These are phyloP conservation scores for Equus quagga DNA, from an alignment of 2,113 vertebrate species.

Conservation along the genomic window DNA sequence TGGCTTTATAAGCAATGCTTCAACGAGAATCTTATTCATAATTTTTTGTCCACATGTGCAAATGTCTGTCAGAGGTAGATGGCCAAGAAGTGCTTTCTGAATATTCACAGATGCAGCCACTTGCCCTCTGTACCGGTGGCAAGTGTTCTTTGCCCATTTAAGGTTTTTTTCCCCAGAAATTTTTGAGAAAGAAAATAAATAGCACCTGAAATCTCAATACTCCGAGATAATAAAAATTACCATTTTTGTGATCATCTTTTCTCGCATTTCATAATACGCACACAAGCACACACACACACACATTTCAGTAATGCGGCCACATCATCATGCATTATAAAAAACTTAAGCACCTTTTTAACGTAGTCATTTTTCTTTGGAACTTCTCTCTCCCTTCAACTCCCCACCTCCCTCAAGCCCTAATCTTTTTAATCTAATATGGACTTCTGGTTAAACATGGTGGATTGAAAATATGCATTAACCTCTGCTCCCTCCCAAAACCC, in stretches of 20 bases:
- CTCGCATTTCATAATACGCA: background rate
- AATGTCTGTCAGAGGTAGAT: background rate
- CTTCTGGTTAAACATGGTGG: constrained; percentile 31
- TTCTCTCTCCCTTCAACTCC: background rate
- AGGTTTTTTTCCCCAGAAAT: background rate
- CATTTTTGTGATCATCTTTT: background rate
- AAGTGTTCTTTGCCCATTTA: background rate
- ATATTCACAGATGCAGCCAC: background rate
- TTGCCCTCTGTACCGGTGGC: background rate
- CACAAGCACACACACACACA: background rate
- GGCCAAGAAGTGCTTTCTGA: background rate
- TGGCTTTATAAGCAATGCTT: background rate
- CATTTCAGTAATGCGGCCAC: background rate
- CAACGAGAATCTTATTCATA: background rate
- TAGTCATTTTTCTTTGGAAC: constrained; percentile 28
- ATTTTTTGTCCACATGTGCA: background rate
- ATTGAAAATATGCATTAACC: constrained; percentile 61
- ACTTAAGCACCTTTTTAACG: background rate
- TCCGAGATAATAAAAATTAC: background rate
- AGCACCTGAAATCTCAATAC: background rate
- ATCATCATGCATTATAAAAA: background rate
- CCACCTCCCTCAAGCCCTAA: constrained; percentile 9
- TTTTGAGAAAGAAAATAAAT: background rate
- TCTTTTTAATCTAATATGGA: constrained; percentile 41
- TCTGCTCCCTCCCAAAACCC: constrained; percentile 42